Base-by-base conservation (phyloP, 2,797 vertebrate genomes). In the Anguilla anguilla region DNA sequence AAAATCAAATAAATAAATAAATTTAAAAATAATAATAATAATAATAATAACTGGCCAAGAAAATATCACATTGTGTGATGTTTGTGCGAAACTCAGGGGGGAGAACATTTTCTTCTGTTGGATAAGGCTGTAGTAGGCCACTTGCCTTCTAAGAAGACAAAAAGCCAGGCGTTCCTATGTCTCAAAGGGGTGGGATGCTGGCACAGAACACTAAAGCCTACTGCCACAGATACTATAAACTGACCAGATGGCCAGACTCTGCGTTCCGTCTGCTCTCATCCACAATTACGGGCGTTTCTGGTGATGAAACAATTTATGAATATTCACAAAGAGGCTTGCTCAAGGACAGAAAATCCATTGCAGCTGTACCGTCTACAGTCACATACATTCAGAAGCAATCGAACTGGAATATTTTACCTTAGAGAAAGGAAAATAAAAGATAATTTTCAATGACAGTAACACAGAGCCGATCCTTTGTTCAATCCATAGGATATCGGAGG, bases 211-310 rank as follows among this genome's bases (percentile, higher is more conserved):
- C 74, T 7, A 79, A 28, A 17, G 11, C 74, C 74, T 5, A 43
- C 31, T 43, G 31, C 39, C 15, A 43, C 74, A 79, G 74, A 79
- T 79, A 43, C 74, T 35, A 39, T 79, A 39, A 28, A 43, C 39
- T 79, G 79, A 79, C 74, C 74, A 79, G 74, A 79, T 79, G 74
- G 74, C 19, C 74, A 43, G 39, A 2, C 35, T 46, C 28, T 79
- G 74, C 39, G 1, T 19, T 43, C 35, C 74, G 35, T 43, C 2
- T 15, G 19, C 74, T 22, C 31, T 79, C 6, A 11, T 72, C n/a
- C 67, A n/a, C 31, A 31, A 79, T 39, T 43, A 43, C 74, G 22
- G 39, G 74, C 17, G 17, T 43, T 79, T 39, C 74, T 15, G 13
- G 74, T 25, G 7, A 19, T 19, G 43, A 5, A 6, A 19, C 31